Percentiles rank a stretch among this genome's conserved stretches.
Evolutionary conservation across 2,797 vertebrate species (phyloP).

Genomic region (Gymnocypris eckloni): DNA sequence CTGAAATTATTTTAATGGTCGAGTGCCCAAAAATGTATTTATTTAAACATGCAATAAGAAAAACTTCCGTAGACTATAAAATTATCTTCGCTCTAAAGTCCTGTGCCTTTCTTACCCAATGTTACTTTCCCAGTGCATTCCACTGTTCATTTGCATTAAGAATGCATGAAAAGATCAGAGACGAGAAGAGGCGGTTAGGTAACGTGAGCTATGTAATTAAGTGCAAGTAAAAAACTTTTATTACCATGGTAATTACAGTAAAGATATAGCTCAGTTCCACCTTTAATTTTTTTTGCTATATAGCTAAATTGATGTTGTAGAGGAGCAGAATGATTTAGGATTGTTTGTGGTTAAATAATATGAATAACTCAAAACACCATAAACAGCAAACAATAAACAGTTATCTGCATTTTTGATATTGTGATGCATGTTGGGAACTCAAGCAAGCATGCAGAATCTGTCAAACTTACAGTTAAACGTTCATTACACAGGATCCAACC

Average conservation of each 20-base stretch:
- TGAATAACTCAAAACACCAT: neutral
- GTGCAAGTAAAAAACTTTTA: neutral
- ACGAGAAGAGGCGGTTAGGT: neutral
- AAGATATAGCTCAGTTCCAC: neutral
- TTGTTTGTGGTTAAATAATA: neutral
- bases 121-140: conserved; percentile 42
- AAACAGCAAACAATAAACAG: neutral
- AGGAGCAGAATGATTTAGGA: neutral
- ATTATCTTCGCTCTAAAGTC: conserved; percentile 44
- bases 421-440: conserved; percentile 1
- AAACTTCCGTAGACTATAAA: neutral
- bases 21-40: neutral
- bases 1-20: neutral
- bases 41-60: neutral
- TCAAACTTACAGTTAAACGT: neutral
- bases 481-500: neutral
- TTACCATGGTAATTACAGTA: neutral
- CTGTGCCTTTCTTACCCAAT: conserved; percentile 68
- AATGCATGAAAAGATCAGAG: conserved; percentile 12
- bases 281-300: too few species aligned
- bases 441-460: neutral
- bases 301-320: neutral
- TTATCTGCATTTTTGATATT: neutral
- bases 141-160: conserved; percentile 66
- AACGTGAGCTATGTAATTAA: neutral